A percentile compares a stretch with the other conserved stretches of the same genome.
Evolutionary conservation across 2,888 invertebrate species (phyloP).

Genomic region (Unio delphinus): DNA sequence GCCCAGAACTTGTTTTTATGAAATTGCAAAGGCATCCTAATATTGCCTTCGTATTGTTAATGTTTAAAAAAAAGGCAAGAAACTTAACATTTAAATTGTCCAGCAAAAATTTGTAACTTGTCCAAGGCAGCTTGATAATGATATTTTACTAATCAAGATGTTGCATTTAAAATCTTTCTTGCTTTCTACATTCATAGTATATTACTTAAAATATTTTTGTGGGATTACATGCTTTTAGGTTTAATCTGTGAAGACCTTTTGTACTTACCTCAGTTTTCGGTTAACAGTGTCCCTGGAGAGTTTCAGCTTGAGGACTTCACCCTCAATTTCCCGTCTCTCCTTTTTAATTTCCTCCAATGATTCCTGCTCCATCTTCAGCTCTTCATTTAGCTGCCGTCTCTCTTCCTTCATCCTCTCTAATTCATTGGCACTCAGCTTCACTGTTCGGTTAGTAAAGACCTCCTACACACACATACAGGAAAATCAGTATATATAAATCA

Average conservation of each 20-base stretch:
- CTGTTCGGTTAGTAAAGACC: slow-evolving; percentile 43
- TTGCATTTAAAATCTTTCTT: no score
- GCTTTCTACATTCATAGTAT: not conserved
- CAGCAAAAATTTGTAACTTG: no score
- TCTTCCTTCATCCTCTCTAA: slow-evolving; percentile 61
- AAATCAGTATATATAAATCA: no score
- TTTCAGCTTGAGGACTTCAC: slow-evolving; percentile 59
- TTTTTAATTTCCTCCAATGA: slow-evolving; percentile 56
- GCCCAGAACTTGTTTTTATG: no score
- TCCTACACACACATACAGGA: slow-evolving; percentile 33
- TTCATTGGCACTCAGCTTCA: slow-evolving; percentile 49
- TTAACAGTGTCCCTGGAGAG: slow-evolving; percentile 54
- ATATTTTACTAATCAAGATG: no score
- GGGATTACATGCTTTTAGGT: not conserved
- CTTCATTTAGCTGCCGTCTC: slow-evolving; percentile 54
- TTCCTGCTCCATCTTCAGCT: slow-evolving; percentile 50
- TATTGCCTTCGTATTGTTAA: no score
- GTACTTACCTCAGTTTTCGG: slow-evolving; percentile 55
- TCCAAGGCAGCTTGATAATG: no score
- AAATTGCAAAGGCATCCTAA: no score
- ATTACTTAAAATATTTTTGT: not conserved
- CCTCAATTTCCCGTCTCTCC: slow-evolving; percentile 58
- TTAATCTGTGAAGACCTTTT: not conserved
- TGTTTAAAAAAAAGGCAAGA: no score
- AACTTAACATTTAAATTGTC: no score